Base-by-base conservation (phyloP, 1,140 invertebrate genomes). In the Hestina assimilis region DNA sequence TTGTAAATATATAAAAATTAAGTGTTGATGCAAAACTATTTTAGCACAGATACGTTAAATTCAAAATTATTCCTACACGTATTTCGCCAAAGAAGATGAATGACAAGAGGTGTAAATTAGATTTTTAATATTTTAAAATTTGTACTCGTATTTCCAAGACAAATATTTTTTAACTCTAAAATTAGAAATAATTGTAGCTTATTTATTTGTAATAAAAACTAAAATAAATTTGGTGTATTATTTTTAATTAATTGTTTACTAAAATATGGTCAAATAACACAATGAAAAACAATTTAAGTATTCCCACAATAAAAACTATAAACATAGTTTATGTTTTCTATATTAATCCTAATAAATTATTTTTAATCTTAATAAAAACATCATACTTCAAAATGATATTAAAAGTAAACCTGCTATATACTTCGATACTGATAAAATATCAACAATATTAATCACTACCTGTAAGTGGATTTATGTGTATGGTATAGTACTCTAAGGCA, bases 171-270 rank as follows among this genome's bases (percentile, higher is more conserved):
- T 43, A 43, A 42, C 51, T 20, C 12, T 45, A 42, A 28, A 35
- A 45, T 52, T 52, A 59, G 15, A 24, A n/a, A 28, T 59, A 45
- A 59, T 45, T 74, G 59, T 75, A 79, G 69, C 58, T 68, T 80
- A 83, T 83, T 83, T 83, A 83, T 83, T 79, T 76, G 68, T 75
- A 81, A 72, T 79, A 79, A 63, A 81, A 73, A 69, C 15, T 57
- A 47, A 61, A 31, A 63, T 45, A 15, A 17, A 6, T 15, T 17
- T 46, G 7, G 3, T 41, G 47, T 59, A 54, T 29, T 33, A 35
- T 42, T 56, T 35, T 17, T n/a, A 8, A n/a, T 28, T 28, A 9
- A 28, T 28, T 28, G 4, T 28, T 3, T 28, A 8, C n/a, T 28
- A 8, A 28, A 28, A 28, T n/a, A 28, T 3, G 0, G n/a, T 28